These are phyloP conservation scores for Platycnemis pennipes DNA, from an alignment of 2,888 invertebrate species.

Conservation along the genomic window DNA sequence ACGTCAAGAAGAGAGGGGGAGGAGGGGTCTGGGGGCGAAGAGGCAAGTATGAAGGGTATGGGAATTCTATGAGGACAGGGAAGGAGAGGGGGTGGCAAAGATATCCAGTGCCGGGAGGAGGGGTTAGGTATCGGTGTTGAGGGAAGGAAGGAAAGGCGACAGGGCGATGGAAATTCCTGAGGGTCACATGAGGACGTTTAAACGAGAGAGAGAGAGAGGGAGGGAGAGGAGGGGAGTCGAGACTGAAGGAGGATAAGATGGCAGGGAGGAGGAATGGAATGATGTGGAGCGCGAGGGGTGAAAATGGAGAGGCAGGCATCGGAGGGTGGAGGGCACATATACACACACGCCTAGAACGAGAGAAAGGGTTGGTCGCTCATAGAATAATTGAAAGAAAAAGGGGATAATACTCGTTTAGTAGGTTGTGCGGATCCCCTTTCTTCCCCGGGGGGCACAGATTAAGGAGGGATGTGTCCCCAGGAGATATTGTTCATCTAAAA, in stretches of 20 bases:
- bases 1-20: not conserved
- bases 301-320: not conserved
- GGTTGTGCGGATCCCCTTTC: not conserved
- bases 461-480: not conserved
- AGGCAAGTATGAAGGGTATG: not conserved
- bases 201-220: not conserved
- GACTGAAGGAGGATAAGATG: not conserved
- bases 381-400: not conserved
- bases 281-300: not conserved
- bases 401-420: not conserved
- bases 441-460: not conserved
- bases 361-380: not conserved
- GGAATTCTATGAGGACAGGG: not conserved
- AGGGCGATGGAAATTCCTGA: slow-evolving; percentile 19
- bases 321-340: not conserved
- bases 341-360: not conserved
- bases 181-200: slow-evolving; percentile 17
- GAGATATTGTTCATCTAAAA: no score
- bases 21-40: not conserved
- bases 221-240: not conserved
- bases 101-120: not conserved
- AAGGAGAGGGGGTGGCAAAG: not conserved
- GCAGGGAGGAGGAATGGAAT: not conserved
- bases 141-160: not conserved
- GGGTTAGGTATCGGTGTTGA: not conserved